Percentiles rank a stretch among this genome's conserved stretches.
These are phyloP conservation scores for Clunio marinus DNA, from an alignment of 2,888 invertebrate genomes.

Conservation along the genomic window DNA sequence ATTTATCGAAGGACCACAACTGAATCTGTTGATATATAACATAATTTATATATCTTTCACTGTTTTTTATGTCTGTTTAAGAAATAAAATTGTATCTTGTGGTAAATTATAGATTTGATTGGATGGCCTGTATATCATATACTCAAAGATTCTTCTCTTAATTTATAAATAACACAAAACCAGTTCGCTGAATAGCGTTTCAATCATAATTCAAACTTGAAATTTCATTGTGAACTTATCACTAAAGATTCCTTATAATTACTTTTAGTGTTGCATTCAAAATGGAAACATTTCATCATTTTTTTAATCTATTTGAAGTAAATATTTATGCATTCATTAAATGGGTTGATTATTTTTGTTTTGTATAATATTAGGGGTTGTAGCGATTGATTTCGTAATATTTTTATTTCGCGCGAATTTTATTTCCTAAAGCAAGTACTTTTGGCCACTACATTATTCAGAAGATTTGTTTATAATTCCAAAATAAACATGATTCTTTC, in stretches of 20 bases:
- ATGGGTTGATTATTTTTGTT: conserved; percentile 27
- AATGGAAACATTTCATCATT: conserved; percentile 8
- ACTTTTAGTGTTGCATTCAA: conserved; percentile 20
- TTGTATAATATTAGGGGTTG: conserved; percentile 31
- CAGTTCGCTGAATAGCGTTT: conserved; percentile 40
- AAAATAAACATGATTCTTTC: too few relatives aligned
- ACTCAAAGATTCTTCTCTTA: conserved; percentile 43
- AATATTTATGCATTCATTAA: conserved; percentile 31
- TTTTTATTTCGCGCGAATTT: too few relatives aligned
- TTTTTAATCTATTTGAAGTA: conserved; percentile 35
- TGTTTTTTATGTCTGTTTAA: neutral
- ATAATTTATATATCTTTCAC: neutral
- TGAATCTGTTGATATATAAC: neutral
- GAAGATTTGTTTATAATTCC: too few relatives aligned
- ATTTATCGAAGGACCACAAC: conserved; percentile 24
- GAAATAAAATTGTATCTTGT: too few relatives aligned
- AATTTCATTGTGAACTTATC: conserved; percentile 26
- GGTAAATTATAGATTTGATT: neutral
- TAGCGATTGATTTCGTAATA: neutral
- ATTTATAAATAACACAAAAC: conserved; percentile 44
- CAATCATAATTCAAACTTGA: conserved; percentile 12
- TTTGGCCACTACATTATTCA: too few relatives aligned
- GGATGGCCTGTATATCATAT: conserved; percentile 45
- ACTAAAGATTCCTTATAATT: conserved; percentile 4
- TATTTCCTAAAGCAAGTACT: too few relatives aligned